phyloP scores from a whole-genome alignment of 2,113 vertebrate species.

The Pipra filicauda region DNA sequence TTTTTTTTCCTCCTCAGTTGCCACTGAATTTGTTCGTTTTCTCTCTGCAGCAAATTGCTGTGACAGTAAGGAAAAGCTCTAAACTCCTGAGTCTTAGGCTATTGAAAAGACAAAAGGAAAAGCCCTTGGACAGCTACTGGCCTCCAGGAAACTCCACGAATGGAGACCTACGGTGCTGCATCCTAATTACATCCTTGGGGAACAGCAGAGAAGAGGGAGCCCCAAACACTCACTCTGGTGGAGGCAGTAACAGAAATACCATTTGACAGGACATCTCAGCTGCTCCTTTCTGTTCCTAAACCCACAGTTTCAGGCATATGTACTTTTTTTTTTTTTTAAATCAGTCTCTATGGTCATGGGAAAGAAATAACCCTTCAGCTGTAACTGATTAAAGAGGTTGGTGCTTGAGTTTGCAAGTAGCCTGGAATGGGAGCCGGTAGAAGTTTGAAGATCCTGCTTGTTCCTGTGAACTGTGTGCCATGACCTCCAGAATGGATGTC shows the following conservation, averaged over 20 bases:
- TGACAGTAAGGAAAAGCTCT: not conserved
- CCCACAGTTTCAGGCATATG: not conserved
- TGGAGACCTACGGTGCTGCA: not conserved
- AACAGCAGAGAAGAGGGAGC: not conserved
- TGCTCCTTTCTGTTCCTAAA: constrained; percentile 11
- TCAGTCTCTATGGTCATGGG: constrained; percentile 16
- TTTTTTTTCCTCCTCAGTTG: accelerated
- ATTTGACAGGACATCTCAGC: not conserved
- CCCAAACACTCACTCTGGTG: not conserved
- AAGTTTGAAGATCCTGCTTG: not conserved
- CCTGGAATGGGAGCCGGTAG: not conserved
- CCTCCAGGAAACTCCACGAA: constrained; percentile 7
- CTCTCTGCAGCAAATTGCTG: not conserved
- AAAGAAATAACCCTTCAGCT: constrained; percentile 40
- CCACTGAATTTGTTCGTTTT: not conserved
- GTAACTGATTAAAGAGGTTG: constrained; percentile 22
- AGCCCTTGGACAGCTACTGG: not conserved
- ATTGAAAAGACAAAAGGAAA: not conserved
- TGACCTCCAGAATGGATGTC: not conserved
- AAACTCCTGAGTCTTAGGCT: not conserved
- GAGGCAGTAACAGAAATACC: not conserved
- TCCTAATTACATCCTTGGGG: constrained; percentile 45
- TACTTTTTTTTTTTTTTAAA: not conserved
- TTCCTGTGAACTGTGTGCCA: not conserved
- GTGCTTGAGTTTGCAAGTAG: constrained; percentile 17